These are phyloP conservation scores for Agrenia bidenticulata DNA, from an alignment of 2,888 invertebrate species.

Conservation along the genomic window DNA sequence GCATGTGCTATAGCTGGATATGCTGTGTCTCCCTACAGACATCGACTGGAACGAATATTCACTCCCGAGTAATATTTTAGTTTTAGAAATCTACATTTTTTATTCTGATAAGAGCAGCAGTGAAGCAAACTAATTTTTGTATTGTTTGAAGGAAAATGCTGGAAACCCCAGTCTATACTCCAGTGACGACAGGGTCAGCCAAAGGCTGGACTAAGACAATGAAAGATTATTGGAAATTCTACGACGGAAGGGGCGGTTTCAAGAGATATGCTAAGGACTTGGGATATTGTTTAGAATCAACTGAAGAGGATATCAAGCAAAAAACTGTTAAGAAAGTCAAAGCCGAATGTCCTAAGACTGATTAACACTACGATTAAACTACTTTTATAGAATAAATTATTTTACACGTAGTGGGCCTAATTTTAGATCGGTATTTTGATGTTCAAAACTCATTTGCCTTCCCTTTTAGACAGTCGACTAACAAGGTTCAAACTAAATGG, in stretches of 20 bases:
- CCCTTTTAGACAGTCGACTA: too few relatives aligned
- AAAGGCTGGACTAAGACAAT: constrained; percentile 28
- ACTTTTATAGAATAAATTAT: too few relatives aligned
- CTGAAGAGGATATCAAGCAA: background rate
- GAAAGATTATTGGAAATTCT: constrained; percentile 35
- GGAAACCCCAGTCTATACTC: constrained; percentile 12
- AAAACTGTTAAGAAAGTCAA: background rate
- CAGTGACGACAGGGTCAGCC: background rate
- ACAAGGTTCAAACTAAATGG: constrained; percentile 27
- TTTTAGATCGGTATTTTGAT: too few relatives aligned
- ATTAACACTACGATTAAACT: too few relatives aligned
- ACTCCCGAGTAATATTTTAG: constrained; percentile 11
- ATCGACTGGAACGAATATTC: constrained; percentile 36
- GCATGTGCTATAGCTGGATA: constrained; percentile 35
- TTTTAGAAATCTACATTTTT: constrained; percentile 7
- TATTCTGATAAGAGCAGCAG: too few relatives aligned
- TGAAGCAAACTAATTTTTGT: too few relatives aligned
- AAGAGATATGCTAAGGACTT: constrained; percentile 11
- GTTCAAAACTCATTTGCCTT: too few relatives aligned
- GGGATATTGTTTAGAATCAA: constrained; percentile 22
- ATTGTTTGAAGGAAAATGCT: constrained; percentile 8
- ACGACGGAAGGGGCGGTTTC: constrained; percentile 28
- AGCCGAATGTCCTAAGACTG: background rate
- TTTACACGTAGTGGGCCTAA: too few relatives aligned
- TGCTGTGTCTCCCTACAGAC: constrained; percentile 19